Conservation (phyloP, 2,888 invertebrate genomes). For the Drosophila barbarae region DNA sequence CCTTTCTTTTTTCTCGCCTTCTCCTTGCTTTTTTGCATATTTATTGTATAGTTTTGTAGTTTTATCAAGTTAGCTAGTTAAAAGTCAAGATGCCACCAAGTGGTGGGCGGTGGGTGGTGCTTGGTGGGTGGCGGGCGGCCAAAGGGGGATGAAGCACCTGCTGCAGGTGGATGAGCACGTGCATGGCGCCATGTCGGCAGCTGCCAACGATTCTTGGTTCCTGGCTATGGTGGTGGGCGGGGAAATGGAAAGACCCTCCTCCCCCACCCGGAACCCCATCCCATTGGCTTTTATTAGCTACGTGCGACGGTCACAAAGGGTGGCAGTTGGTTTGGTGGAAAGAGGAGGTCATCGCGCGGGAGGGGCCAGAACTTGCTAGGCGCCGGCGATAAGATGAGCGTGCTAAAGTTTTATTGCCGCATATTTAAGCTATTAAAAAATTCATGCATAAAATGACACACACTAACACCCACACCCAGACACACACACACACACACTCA, state of each 20-base stretch:
- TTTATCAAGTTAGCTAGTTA: constrained; percentile 73
- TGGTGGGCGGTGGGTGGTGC: constrained; percentile 3
- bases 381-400: constrained; percentile 69
- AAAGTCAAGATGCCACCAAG: constrained; percentile 67
- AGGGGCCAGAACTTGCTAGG: constrained; percentile 54
- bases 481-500: no score
- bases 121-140: background rate
- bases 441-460: constrained; percentile 71
- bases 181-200: constrained; percentile 39
- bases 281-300: constrained; percentile 63
- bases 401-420: constrained; percentile 74
- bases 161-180: constrained; percentile 45
- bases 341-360: constrained; percentile 10
- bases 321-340: constrained; percentile 12
- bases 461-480: constrained; percentile 29
- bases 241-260: background rate
- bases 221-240: background rate
- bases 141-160: constrained; percentile 7
- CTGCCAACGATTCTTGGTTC: constrained; percentile 23
- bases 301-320: constrained; percentile 50
- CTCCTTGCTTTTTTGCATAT: constrained; percentile 58
- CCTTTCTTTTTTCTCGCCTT: background rate
- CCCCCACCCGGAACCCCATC: background rate
- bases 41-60: constrained; percentile 75
- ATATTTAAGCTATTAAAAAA: constrained; percentile 74